Conservation (phyloP, 2,113 vertebrate genomes). For the Urocynchramus pylzowi region DNA sequence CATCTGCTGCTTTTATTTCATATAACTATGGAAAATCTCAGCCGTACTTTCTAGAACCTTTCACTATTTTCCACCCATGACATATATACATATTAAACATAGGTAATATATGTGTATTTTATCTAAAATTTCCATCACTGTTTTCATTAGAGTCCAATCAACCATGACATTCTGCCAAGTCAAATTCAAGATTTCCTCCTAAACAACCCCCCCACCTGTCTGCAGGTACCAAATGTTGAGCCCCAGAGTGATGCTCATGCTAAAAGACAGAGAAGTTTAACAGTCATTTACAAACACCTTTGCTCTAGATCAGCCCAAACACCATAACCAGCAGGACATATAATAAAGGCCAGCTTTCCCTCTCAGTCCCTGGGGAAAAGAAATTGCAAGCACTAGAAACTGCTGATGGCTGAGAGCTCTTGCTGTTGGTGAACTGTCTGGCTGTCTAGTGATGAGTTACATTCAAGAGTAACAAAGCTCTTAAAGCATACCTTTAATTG, state of each 20-base stretch:
- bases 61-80: neutral
- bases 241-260: neutral
- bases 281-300: neutral
- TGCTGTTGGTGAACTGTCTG: neutral
- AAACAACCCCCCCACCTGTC: neutral
- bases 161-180: neutral
- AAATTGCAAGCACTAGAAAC: neutral
- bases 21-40: neutral
- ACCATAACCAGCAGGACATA: neutral
- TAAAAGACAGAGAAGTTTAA: neutral
- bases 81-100: neutral
- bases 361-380: neutral
- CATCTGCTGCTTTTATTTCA: neutral
- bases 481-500: neutral
- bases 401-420: neutral
- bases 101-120: neutral
- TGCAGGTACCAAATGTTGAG: neutral
- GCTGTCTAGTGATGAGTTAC: neutral
- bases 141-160: neutral
- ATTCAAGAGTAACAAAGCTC: neutral
- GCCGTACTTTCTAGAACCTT: neutral
- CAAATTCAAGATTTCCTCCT: neutral
- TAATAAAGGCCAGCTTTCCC: neutral
- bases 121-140: neutral
- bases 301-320: neutral